Evolutionary conservation across 1,140 invertebrate species (phyloP).

Genomic region (Drosophila novamexicana): DNA sequence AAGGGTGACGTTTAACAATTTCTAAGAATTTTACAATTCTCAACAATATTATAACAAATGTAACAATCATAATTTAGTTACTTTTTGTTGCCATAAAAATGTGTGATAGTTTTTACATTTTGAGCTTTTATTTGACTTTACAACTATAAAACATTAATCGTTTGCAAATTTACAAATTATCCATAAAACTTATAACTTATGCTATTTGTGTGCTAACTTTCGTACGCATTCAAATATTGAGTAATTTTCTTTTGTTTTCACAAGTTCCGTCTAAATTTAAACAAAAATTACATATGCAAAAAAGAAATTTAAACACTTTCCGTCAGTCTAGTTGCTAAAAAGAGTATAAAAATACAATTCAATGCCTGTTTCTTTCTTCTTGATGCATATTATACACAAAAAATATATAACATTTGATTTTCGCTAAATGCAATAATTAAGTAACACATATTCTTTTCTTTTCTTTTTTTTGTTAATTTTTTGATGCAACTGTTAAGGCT

Average conservation of each 20-base stretch:
- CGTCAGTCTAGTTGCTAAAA: conserved; percentile 70
- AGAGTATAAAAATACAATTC: conserved; percentile 52
- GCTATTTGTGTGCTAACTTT: conserved; percentile 66
- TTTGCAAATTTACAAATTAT: conserved; percentile 67
- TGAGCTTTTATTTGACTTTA: conserved; percentile 70
- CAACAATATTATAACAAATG: too few species aligned
- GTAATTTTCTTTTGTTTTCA: conserved; percentile 49
- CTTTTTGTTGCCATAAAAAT: too few species aligned
- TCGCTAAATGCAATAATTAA: conserved; percentile 75
- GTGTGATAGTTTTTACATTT: conserved; percentile 13
- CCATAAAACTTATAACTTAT: conserved; percentile 59
- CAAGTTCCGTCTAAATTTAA: conserved; percentile 25
- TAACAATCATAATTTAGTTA: too few species aligned
- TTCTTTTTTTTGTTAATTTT: conserved; percentile 1
- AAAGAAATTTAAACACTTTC: conserved; percentile 35
- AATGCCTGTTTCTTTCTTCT: conserved; percentile 12
- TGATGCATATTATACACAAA: conserved; percentile 9
- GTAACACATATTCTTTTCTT: conserved; percentile 59
- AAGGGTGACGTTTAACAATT: too few species aligned
- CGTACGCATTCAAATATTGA: conserved; percentile 57
- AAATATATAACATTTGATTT: conserved; percentile 42
- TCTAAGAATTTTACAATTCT: too few species aligned
- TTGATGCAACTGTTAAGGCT: conserved; percentile 13
- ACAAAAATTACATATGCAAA: conserved; percentile 32
- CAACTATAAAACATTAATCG: conserved; percentile 71